Conservation (phyloP, 2,888 invertebrate species). For the Allygus modestus region DNA sequence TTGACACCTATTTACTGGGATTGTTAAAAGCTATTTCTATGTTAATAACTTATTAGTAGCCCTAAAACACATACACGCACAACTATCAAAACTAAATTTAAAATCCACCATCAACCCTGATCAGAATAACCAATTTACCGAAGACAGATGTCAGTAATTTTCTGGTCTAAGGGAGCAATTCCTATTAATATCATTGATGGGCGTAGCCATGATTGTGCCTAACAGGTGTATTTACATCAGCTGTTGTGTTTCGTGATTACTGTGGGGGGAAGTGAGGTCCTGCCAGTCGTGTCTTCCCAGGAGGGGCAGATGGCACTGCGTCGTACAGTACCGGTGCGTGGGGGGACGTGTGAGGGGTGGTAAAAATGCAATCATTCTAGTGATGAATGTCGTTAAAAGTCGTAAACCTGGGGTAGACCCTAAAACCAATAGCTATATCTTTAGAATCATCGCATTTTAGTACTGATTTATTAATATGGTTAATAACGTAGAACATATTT, state of each 20-base stretch:
- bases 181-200: slow-evolving; percentile 27
- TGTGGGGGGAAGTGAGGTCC: not conserved
- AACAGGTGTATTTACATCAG: slow-evolving; percentile 51
- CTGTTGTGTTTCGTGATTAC: slow-evolving; percentile 28
- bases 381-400: too few species aligned
- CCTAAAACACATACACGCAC: too few species aligned
- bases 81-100: too few species aligned
- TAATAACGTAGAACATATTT: too few species aligned
- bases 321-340: not conserved
- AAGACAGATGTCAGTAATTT: slow-evolving; percentile 12
- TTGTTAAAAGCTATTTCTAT: too few species aligned
- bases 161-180: slow-evolving; percentile 15
- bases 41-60: too few species aligned
- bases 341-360: not conserved
- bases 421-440: too few species aligned
- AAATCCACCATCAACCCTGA: not conserved
- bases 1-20: too few species aligned
- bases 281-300: slow-evolving; percentile 10
- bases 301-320: slow-evolving; percentile 17
- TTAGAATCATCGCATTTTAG: too few species aligned
- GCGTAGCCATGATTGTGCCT: not conserved
- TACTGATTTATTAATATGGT: too few species aligned
- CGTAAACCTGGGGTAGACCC: too few species aligned
- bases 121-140: not conserved
- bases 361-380: too few species aligned